Conservation (phyloP, 2,113 vertebrate species). For the Emydocephalus ijimae region DNA sequence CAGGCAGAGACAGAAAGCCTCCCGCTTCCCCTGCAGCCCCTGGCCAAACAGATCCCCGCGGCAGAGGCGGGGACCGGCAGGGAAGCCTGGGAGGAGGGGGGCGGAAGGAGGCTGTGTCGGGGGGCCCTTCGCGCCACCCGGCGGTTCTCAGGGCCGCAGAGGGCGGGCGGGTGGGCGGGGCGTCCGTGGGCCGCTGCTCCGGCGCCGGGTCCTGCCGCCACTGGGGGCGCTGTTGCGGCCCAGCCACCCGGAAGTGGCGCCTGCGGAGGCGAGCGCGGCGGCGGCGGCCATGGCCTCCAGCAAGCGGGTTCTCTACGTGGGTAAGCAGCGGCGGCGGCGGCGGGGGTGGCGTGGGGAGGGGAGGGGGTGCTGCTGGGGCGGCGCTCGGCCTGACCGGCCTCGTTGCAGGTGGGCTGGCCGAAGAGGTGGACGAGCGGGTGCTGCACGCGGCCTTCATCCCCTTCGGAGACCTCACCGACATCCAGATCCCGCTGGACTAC, state of each 20-base stretch:
- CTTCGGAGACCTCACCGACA: slow-evolving; percentile 93
- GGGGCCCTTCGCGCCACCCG: too few species aligned
- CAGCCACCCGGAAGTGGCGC: neutral
- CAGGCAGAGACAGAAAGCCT: too few species aligned
- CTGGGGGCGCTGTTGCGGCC: neutral
- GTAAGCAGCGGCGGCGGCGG: slow-evolving; percentile 54
- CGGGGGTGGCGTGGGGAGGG: neutral
- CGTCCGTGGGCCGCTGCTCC: neutral
- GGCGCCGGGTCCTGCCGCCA: neutral
- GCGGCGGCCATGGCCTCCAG: slow-evolving; percentile 64
- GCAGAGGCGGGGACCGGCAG: too few species aligned
- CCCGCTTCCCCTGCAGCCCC: too few species aligned
- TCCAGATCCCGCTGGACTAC: slow-evolving; percentile 96
- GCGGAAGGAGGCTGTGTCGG: too few species aligned
- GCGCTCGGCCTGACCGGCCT: neutral
- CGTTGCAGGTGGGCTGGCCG: slow-evolving; percentile 86
- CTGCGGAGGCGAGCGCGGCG: neutral
- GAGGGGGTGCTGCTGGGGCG: neutral
- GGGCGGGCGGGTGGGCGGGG: neutral
- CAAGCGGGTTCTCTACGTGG: slow-evolving; percentile 73
- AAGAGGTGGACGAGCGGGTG: slow-evolving; percentile 95
- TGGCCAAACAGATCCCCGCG: too few species aligned
- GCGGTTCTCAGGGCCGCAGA: too few species aligned
- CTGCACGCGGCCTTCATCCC: slow-evolving; percentile 95
- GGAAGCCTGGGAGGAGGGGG: too few species aligned